Percentiles rank a stretch among this genome's conserved stretches.
Evolutionary conservation across 1,140 invertebrate species (phyloP).

Genomic region (Zaprionus gabonicus): DNA sequence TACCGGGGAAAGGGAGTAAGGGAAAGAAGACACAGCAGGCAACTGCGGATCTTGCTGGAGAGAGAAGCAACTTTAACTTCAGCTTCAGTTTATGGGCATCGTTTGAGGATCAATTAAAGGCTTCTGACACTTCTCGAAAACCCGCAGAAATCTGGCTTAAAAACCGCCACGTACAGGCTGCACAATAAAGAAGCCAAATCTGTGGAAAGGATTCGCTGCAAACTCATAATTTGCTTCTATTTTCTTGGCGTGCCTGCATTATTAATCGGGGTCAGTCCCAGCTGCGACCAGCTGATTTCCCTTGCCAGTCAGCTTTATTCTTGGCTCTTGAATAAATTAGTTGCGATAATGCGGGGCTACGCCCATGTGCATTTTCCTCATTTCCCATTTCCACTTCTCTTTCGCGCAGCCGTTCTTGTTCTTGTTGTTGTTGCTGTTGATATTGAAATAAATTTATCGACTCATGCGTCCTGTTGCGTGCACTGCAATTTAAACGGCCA

Average conservation of each 20-base stretch:
- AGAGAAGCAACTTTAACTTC: constrained; percentile 20
- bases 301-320: not conserved
- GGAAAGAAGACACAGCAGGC: not conserved
- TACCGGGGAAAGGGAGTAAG: not conserved
- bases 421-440: not conserved
- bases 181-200: not conserved
- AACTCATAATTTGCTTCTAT: not conserved
- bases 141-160: not conserved
- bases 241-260: not conserved
- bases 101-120: constrained; percentile 49
- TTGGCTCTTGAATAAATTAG: constrained; percentile 66
- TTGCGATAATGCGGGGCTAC: constrained; percentile 68
- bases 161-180: not conserved
- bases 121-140: constrained; percentile 35
- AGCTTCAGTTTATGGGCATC: constrained; percentile 37
- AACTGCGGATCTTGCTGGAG: constrained; percentile 15
- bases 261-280: not conserved
- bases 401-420: not conserved
- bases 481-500: constrained; percentile 72
- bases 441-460: constrained; percentile 65
- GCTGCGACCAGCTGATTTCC: not conserved
- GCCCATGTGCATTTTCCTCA: constrained; percentile 28
- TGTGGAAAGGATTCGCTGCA: not conserved
- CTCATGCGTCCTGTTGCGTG: constrained; percentile 79
- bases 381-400: constrained; percentile 1